Evolutionary conservation across 2,113 vertebrate species (phyloP), one percentile per base, ranked within the genome.

Genomic region (Paratilapia polleni): DNA sequence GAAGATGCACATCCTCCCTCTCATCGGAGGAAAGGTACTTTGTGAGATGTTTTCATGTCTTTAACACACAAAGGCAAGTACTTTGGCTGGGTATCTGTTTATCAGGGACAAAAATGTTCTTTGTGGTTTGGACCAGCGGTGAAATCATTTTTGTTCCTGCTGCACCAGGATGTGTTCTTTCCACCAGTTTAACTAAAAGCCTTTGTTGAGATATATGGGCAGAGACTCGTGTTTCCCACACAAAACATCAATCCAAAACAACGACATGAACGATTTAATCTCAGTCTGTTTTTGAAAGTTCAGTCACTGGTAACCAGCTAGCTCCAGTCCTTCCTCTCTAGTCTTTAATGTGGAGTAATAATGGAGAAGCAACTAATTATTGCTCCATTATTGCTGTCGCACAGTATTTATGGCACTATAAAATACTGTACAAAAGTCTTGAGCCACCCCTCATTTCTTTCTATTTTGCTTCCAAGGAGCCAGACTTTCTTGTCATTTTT

Each of bases 1-100:
- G 78, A 99, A 99, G 94, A 99, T 99, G 98, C 98, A 99, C 77
- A 97, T 99, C 78, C 96, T 99, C 81, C 98, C 98, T 52, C 96
- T 99, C 64, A 98, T 99, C 62, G 98, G 98, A 61, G 98, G 98
- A 92, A 99, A 99, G 96, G 98, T 99, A 96, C 56, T 43, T 56
- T 24, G 43, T 52, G 8, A 68, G 64, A 68, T 41, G 1, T 73
- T 49, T 73, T 31, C 68, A 73, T 73, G 26, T 54, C 24, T 73
- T 73, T 52, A 47, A 73, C 66, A 73, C 43, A 20, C 47, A 73
- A 52, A 14, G 31, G 47, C 9, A 70, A 70, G 66, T 70, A 49
- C n/a, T 66, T 8, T 43, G 63, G 66, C 68, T 52, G 68, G 6
- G 26, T 14, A n/a, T 73, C 68, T 14, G 17, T 54, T 28, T 73